phyloP scores from a whole-genome alignment of 2,888 invertebrate genomes.

The Nasonovia ribisnigri region DNA sequence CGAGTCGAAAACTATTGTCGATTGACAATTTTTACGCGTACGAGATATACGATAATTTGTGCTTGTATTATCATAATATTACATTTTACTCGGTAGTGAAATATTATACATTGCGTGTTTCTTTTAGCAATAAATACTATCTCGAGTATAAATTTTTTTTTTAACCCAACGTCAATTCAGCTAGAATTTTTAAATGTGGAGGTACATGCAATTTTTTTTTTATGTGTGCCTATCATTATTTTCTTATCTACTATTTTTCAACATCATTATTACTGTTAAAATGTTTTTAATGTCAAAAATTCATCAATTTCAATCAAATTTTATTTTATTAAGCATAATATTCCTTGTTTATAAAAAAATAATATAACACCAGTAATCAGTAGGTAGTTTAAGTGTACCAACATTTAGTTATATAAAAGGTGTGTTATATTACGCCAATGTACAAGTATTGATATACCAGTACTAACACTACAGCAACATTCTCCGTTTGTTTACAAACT shows the following conservation, averaged over 20 bases:
- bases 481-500: not conserved
- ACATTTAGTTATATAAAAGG: not conserved
- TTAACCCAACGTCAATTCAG: not conserved
- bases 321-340: too few species aligned
- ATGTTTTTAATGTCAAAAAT: not conserved
- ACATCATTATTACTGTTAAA: too few species aligned
- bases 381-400: not conserved
- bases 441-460: not conserved
- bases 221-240: too few species aligned
- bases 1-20: not conserved
- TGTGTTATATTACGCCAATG: not conserved
- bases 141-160: not conserved
- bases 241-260: too few species aligned
- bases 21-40: not conserved
- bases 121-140: not conserved
- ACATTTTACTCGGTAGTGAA: not conserved
- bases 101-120: not conserved
- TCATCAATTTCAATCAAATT: too few species aligned
- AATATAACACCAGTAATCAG: not conserved
- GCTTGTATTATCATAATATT: not conserved
- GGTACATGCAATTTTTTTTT: too few species aligned
- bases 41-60: not conserved
- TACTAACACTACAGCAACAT: not conserved
- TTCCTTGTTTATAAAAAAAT: not conserved
- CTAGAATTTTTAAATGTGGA: too few species aligned